Conservation (phyloP, 2,113 vertebrate genomes). For the Grammomys dolichurus region DNA sequence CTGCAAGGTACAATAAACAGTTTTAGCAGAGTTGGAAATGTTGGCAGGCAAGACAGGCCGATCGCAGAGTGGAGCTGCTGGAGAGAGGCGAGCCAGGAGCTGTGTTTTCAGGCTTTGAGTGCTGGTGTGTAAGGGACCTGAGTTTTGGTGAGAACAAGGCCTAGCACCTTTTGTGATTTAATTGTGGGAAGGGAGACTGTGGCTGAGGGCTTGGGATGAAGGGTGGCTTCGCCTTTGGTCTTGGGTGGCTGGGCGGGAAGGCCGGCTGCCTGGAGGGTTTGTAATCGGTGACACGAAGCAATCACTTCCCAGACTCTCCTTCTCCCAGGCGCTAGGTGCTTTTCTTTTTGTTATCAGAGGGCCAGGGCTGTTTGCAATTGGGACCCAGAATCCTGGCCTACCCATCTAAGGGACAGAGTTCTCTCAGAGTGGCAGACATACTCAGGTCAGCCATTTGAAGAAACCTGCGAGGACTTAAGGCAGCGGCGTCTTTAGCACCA, state of each 20-base stretch:
- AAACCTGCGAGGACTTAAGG: background rate
- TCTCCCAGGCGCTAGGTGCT: background rate
- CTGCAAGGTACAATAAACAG: conserved; percentile 36
- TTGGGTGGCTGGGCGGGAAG: background rate
- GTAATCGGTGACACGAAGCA: background rate
- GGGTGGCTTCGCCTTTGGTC: background rate
- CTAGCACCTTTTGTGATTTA: background rate
- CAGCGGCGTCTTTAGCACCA: conserved; percentile 66
- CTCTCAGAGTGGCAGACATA: background rate
- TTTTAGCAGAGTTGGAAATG: conserved; percentile 42
- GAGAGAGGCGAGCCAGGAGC: background rate
- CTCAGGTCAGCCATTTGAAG: conserved; percentile 68
- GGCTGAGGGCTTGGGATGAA: background rate
- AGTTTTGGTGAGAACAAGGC: background rate
- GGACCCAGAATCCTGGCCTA: background rate
- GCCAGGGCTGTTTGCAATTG: background rate
- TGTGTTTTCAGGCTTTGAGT: background rate
- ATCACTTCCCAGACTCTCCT: background rate
- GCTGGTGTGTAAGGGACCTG: background rate
- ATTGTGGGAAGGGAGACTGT: background rate
- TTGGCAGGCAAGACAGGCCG: conserved; percentile 79
- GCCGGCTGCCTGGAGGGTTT: background rate
- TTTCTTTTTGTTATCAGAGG: conserved; percentile 47
- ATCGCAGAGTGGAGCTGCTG: conserved; percentile 41
- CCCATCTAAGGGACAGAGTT: conserved; percentile 43